Evolutionary conservation across 2,888 invertebrate genomes (phyloP).

Genomic region (Watsonalla binaria): DNA sequence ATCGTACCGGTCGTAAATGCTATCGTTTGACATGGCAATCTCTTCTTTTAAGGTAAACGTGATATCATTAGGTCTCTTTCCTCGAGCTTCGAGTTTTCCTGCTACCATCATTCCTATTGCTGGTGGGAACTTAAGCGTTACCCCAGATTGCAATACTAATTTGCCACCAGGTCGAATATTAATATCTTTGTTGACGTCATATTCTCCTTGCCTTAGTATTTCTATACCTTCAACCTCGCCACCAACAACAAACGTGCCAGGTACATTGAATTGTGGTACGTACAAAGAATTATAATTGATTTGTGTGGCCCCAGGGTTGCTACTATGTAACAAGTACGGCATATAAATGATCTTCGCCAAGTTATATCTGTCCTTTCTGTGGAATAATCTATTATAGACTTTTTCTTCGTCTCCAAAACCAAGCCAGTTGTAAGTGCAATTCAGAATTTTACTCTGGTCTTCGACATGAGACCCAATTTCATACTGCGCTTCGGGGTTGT

Average conservation of each 20-base stretch:
- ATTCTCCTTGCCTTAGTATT: slow-evolving; percentile 89
- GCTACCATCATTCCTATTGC: slow-evolving; percentile 98
- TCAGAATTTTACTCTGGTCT: slow-evolving; percentile 95
- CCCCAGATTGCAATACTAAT: slow-evolving; percentile 91
- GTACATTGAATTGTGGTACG: slow-evolving; percentile 87
- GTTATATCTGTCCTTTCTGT: slow-evolving; percentile 95
- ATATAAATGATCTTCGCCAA: slow-evolving; percentile 94
- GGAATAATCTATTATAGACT: slow-evolving; percentile 87
- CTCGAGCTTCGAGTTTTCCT: slow-evolving; percentile 91
- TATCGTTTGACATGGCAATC: slow-evolving; percentile 81
- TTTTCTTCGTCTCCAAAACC: slow-evolving; percentile 86
- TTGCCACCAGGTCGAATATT: slow-evolving; percentile 96
- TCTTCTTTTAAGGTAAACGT: slow-evolving; percentile 89
- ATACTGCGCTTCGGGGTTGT: slow-evolving; percentile 93
- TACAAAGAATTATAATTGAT: slow-evolving; percentile 86
- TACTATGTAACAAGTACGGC: slow-evolving; percentile 93
- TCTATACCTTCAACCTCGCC: slow-evolving; percentile 97
- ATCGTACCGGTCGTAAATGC: slow-evolving; percentile 69
- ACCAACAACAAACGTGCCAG: slow-evolving; percentile 86
- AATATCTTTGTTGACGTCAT: slow-evolving; percentile 95
- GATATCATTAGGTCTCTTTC: slow-evolving; percentile 88
- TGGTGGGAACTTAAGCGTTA: slow-evolving; percentile 92
- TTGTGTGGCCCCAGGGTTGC: slow-evolving; percentile 92
- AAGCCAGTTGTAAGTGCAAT: slow-evolving; percentile 96
- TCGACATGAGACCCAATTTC: slow-evolving; percentile 97